Percentiles rank a stretch among this genome's conserved stretches.
These are phyloP conservation scores for Ashinkailepas kermadecensis DNA, from an alignment of 2,888 invertebrate species.

Conservation along the genomic window DNA sequence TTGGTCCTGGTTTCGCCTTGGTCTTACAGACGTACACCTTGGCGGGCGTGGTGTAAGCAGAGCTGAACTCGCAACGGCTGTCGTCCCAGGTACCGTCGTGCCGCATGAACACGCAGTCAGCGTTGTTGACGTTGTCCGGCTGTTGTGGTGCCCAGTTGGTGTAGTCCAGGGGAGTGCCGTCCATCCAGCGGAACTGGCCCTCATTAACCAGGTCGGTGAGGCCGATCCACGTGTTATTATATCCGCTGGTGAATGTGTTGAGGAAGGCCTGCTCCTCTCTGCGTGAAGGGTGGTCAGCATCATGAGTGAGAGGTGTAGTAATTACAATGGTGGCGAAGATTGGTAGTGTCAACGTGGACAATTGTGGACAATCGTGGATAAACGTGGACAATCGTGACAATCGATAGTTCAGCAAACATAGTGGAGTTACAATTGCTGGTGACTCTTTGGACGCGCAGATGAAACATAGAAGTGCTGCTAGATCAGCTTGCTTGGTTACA, in stretches of 20 bases:
- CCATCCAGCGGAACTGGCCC: background rate
- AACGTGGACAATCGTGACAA: no score
- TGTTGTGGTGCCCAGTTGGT: background rate
- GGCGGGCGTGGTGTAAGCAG: background rate
- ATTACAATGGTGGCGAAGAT: no score
- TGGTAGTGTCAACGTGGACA: no score
- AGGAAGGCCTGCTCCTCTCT: background rate
- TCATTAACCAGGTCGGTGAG: background rate
- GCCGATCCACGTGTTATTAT: background rate
- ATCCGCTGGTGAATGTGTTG: background rate
- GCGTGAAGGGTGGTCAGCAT: no score
- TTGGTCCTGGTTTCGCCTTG: background rate
- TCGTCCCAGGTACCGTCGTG: background rate
- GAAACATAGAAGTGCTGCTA: no score
- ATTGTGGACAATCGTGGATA: no score
- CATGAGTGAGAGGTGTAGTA: no score
- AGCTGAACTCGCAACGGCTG: background rate
- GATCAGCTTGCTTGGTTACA: no score
- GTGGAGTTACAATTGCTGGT: no score
- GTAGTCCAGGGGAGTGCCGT: background rate
- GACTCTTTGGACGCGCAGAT: no score
- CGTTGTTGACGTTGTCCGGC: constrained; percentile 7
- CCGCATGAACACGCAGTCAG: background rate
- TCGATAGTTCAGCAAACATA: no score
- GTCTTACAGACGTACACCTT: constrained; percentile 10